Conservation (phyloP, 2,797 vertebrate genomes). For the Erethizon dorsatum region DNA sequence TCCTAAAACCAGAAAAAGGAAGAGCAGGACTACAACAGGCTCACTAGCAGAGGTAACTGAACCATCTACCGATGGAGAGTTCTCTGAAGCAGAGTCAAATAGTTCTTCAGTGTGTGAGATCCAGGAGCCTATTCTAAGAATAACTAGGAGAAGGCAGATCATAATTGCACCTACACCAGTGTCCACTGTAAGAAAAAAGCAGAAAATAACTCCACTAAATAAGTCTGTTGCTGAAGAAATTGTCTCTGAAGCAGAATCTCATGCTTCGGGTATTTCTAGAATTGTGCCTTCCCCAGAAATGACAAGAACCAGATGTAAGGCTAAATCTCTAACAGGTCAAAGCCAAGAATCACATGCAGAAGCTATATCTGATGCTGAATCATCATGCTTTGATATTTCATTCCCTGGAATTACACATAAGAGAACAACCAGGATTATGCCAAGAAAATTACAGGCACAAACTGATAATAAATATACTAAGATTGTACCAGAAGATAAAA, state of each 20-base stretch:
- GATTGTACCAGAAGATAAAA: slow-evolving; percentile 62
- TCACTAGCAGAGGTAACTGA: slow-evolving; percentile 59
- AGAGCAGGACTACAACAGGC: slow-evolving; percentile 81
- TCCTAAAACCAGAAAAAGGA: slow-evolving; percentile 73
- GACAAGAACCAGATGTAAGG: slow-evolving; percentile 84
- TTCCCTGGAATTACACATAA: slow-evolving; percentile 51
- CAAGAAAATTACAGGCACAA: slow-evolving; percentile 75
- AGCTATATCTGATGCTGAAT: slow-evolving; percentile 88
- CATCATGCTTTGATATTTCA: slow-evolving; percentile 86
- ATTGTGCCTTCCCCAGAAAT: slow-evolving; percentile 71
- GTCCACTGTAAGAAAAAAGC: slow-evolving; percentile 78
- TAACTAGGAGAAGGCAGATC: slow-evolving; percentile 88
- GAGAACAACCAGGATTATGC: slow-evolving; percentile 86
- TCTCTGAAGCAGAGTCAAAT: slow-evolving; percentile 94
- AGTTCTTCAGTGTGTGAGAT: slow-evolving; percentile 89
- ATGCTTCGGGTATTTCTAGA: slow-evolving; percentile 89
- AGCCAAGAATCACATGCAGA: slow-evolving; percentile 74
- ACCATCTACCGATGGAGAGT: slow-evolving; percentile 89
- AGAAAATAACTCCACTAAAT: slow-evolving; percentile 73
- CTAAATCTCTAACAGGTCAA: slow-evolving; percentile 3
- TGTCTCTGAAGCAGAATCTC: slow-evolving; percentile 93
- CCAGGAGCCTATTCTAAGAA: slow-evolving; percentile 80
- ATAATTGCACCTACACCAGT: slow-evolving; percentile 61
- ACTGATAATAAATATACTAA: slow-evolving; percentile 58
- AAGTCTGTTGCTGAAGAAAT: slow-evolving; percentile 87